These are phyloP conservation scores for Brachyhypopomus gauderio DNA, from an alignment of 2,113 vertebrate genomes.

Conservation along the genomic window DNA sequence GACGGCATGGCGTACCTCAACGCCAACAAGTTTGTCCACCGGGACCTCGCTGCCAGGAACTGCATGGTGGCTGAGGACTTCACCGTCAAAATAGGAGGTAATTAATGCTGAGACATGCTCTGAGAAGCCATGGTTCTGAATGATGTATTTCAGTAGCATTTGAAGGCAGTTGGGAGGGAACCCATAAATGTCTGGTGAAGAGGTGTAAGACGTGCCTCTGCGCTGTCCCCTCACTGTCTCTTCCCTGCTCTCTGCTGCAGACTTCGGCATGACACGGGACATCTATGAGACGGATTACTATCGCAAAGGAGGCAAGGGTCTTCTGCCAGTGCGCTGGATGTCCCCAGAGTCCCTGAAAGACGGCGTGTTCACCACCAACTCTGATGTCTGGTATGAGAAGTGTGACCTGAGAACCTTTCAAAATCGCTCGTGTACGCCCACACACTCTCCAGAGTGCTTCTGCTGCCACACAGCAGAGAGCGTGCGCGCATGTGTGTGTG, in stretches of 20 bases:
- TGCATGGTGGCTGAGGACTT: conserved; percentile 99
- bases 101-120: conserved; percentile 41
- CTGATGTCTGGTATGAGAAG: conserved; percentile 91
- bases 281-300: conserved; percentile 99
- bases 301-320: conserved; percentile 94
- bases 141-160: conserved; percentile 46
- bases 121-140: conserved; percentile 31
- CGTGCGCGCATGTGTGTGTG: conserved; percentile 28
- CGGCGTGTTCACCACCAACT: conserved; percentile 97
- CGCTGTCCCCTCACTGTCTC: conserved; percentile 17
- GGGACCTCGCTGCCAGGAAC: conserved; percentile 95
- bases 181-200: conserved; percentile 24
- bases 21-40: conserved; percentile 98
- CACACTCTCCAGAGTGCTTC: conserved; percentile 42
- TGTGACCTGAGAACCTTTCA: conserved; percentile 21
- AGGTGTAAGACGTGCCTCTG: neutral
- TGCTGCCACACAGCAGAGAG: conserved; percentile 12
- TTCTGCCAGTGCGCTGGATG: conserved; percentile 99
- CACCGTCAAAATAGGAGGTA: conserved; percentile 98
- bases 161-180: neutral
- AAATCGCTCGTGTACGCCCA: conserved; percentile 22
- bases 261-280: conserved; percentile 98
- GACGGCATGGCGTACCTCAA: conserved; percentile 99
- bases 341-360: conserved; percentile 97
- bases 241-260: conserved; percentile 66